Percentiles rank a stretch among this genome's conserved stretches.
Conservation (phyloP, 2,888 invertebrate species). For the Tipula confusa region DNA sequence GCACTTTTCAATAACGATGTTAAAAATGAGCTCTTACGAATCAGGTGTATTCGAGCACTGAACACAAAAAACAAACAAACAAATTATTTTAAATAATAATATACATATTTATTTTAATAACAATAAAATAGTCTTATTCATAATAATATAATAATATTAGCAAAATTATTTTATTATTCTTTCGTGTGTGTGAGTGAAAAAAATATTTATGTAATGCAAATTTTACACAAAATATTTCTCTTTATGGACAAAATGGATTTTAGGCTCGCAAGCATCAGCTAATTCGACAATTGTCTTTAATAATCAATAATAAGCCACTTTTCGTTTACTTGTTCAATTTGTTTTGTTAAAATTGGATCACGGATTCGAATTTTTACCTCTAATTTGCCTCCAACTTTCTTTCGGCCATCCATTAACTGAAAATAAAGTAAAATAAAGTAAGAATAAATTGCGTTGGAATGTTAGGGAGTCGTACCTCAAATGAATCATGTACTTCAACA, state of each 20-base stretch:
- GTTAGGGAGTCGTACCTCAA: slow-evolving; percentile 68
- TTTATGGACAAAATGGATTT: background rate
- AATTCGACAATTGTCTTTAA: slow-evolving; percentile 34
- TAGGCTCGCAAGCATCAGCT: background rate
- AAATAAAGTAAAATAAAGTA: too few species aligned
- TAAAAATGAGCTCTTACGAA: too few species aligned
- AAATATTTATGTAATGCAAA: background rate
- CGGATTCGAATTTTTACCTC: slow-evolving; percentile 84
- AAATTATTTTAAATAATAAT: background rate
- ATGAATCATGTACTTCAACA: slow-evolving; percentile 86
- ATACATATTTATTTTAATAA: background rate
- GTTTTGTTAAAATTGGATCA: slow-evolving; percentile 82
- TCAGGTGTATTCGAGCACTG: too few species aligned
- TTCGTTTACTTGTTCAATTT: slow-evolving; percentile 82
- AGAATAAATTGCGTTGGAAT: background rate
- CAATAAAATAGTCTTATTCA: background rate
- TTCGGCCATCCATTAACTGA: slow-evolving; percentile 85
- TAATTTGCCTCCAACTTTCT: slow-evolving; percentile 80
- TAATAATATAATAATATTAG: background rate
- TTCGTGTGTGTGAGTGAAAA: background rate
- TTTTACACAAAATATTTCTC: background rate
- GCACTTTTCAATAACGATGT: too few species aligned
- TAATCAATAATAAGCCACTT: slow-evolving; percentile 86
- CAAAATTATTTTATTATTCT: background rate
- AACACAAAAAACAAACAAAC: too few species aligned